A percentile compares a stretch with the other conserved stretches of the same genome.
Evolutionary conservation across 2,113 vertebrate species (phyloP).

Genomic region (Motacilla tschutschensis): DNA sequence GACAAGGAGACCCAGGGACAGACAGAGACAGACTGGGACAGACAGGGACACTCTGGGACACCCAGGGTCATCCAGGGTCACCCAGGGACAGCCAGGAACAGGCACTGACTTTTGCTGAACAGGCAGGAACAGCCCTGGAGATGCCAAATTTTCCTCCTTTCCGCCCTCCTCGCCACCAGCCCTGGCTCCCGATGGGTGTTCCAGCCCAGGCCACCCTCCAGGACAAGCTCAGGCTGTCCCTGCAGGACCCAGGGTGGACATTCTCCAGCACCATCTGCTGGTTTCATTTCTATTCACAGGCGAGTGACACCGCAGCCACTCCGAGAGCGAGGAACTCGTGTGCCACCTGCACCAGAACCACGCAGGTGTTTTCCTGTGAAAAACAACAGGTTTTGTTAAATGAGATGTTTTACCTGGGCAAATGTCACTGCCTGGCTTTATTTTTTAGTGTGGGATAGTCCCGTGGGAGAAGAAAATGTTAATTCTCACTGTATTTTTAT

Average conservation of each 20-base stretch:
- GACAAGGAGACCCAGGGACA: too few species aligned
- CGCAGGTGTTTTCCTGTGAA: not conserved
- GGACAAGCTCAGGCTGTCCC: fast-evolving
- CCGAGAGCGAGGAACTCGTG: not conserved
- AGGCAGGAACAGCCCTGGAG: not conserved
- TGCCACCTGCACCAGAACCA: not conserved
- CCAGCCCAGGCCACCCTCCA: not conserved
- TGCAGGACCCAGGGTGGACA: not conserved
- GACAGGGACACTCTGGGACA: too few species aligned
- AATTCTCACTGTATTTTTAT: not conserved
- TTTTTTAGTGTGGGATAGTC: not conserved
- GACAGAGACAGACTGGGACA: too few species aligned
- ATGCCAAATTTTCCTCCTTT: fast-evolving
- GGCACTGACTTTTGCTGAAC: fast-evolving
- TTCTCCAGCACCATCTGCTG: slow-evolving; percentile 51
- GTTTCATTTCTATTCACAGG: not conserved
- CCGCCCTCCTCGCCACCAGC: too few species aligned
- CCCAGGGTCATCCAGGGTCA: too few species aligned
- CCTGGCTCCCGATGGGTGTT: fast-evolving
- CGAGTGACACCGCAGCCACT: not conserved
- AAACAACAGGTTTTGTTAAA: not conserved
- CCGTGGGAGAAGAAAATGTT: not conserved
- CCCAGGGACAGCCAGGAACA: not conserved
- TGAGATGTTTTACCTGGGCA: not conserved
- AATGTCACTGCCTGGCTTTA: not conserved